These are phyloP conservation scores for Syncerus caffer DNA, from an alignment of 2,797 vertebrate genomes.

Conservation along the genomic window DNA sequence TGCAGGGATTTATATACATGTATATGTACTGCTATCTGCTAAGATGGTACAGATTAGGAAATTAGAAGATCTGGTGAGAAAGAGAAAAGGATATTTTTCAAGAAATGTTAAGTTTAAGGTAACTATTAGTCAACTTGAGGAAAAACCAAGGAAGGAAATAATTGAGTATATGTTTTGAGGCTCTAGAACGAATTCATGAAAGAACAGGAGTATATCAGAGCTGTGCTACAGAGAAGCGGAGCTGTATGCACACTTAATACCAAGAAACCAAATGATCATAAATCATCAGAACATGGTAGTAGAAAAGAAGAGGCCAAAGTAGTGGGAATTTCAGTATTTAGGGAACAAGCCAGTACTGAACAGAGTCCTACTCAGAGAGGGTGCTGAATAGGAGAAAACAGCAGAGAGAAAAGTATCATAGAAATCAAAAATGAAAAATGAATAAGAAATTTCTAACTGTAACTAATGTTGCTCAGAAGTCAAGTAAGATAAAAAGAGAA, in stretches of 20 bases:
- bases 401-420: background rate
- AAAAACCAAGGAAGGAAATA: background rate
- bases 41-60: background rate
- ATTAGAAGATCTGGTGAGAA: background rate
- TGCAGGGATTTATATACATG: background rate
- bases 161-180: background rate
- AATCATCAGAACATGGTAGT: background rate
- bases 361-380: background rate
- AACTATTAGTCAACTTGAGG: background rate
- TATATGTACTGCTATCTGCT: background rate
- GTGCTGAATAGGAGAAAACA: background rate
- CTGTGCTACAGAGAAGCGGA: background rate
- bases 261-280: background rate
- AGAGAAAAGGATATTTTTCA: background rate
- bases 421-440: background rate
- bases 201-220: background rate
- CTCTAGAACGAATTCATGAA: background rate
- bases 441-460: background rate
- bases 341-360: background rate
- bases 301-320: background rate
- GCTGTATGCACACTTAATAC: background rate
- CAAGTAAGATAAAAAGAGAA: background rate
- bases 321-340: background rate
- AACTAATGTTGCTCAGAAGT: background rate
- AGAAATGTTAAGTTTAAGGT: background rate